Conservation (phyloP, 1,140 invertebrate genomes). For the Oreohelix idahoensis region DNA sequence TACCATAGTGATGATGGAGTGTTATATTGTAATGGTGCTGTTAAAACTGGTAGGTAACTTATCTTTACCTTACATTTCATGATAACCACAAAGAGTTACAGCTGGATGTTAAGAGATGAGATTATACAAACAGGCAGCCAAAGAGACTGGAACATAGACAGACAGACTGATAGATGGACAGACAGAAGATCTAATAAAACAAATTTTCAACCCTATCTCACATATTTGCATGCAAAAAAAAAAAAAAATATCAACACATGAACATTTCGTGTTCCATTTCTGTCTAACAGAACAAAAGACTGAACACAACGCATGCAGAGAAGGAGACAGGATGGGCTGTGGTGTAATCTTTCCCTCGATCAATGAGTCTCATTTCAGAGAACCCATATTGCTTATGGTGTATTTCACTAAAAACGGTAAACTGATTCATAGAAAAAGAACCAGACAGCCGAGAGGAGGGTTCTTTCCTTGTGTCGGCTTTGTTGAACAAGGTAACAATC, state of each 20-base stretch:
- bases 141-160: too few species aligned
- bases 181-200: too few species aligned
- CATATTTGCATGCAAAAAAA: too few species aligned
- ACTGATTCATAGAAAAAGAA: slow-evolving; percentile 40
- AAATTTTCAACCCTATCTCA: too few species aligned
- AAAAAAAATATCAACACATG: too few species aligned
- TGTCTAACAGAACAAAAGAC: not conserved
- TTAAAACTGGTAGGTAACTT: not conserved
- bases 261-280: too few species aligned
- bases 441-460: slow-evolving; percentile 43
- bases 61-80: too few species aligned
- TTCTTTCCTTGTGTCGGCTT: slow-evolving; percentile 50
- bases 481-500: slow-evolving; percentile 31
- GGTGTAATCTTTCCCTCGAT: slow-evolving; percentile 44
- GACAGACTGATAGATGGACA: too few species aligned
- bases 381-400: slow-evolving; percentile 42
- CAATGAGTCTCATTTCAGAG: slow-evolving; percentile 22
- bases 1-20: slow-evolving; percentile 44
- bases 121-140: too few species aligned
- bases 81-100: too few species aligned
- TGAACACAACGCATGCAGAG: not conserved
- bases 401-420: slow-evolving; percentile 48
- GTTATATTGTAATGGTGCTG: slow-evolving; percentile 36
- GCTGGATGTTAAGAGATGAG: too few species aligned
- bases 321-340: slow-evolving; percentile 49